Evolutionary conservation across 1,140 invertebrate species (phyloP).

Genomic region (Drosophila albomicans): DNA sequence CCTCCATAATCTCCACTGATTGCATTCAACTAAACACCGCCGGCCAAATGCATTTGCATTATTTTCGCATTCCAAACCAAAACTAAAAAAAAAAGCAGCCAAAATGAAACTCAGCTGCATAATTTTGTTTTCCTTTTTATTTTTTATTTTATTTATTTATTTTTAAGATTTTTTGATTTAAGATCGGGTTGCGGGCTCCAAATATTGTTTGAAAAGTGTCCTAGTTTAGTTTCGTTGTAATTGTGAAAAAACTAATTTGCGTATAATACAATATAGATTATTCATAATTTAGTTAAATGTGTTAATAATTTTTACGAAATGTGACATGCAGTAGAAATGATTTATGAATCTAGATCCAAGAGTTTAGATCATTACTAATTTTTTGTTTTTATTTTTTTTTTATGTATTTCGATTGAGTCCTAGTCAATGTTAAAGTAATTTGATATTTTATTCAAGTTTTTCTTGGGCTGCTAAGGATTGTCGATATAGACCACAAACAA

Average conservation of each 20-base stretch:
- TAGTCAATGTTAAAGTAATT: constrained; percentile 38
- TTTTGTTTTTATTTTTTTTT: constrained; percentile 8
- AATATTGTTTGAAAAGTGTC: constrained; percentile 45
- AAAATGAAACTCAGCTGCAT: constrained; percentile 48
- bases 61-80: constrained; percentile 73
- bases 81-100: too few species aligned
- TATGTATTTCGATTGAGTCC: constrained; percentile 33
- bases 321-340: constrained; percentile 46
- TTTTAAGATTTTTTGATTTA: constrained; percentile 49
- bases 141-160: constrained; percentile 55
- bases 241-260: constrained; percentile 68
- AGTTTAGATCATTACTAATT: constrained; percentile 37
- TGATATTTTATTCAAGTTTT: constrained; percentile 31
- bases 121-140: constrained; percentile 56
- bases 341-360: constrained; percentile 43
- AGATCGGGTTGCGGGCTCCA: constrained; percentile 42
- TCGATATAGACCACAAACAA: constrained; percentile 47
- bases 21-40: constrained; percentile 70
- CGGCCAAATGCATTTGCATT: constrained; percentile 75
- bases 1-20: constrained; percentile 58
- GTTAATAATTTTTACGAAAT: constrained; percentile 35
- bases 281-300: constrained; percentile 68
- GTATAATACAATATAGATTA: constrained; percentile 68
- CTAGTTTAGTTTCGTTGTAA: constrained; percentile 22
- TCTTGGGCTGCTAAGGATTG: constrained; percentile 72